Percentiles rank a stretch among this genome's conserved stretches.
These are phyloP conservation scores for Gambelia wislizenii DNA, from an alignment of 2,797 vertebrate species.

Conservation along the genomic window DNA sequence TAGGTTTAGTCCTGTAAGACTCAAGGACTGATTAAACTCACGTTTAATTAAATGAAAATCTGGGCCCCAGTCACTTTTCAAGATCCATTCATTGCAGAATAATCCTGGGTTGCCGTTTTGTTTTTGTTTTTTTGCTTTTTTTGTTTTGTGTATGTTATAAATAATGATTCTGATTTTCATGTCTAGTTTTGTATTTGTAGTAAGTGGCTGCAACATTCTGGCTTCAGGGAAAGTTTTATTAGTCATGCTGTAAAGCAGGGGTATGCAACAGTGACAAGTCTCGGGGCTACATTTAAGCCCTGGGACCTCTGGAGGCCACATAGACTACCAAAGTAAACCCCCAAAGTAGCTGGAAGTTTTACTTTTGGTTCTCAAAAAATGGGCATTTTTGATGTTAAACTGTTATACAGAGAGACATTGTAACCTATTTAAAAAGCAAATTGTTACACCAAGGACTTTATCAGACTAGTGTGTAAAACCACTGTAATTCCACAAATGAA, in stretches of 20 bases:
- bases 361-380: too few relatives aligned
- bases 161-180: neutral
- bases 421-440: too few relatives aligned
- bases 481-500: too few relatives aligned
- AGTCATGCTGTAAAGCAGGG: neutral
- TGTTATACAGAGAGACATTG: too few relatives aligned
- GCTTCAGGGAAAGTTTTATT: neutral
- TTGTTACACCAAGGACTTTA: too few relatives aligned
- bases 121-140: too few relatives aligned
- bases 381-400: too few relatives aligned
- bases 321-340: too few relatives aligned
- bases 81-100: neutral
- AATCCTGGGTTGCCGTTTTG: neutral
- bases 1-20: neutral
- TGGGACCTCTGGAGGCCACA: neutral
- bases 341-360: too few relatives aligned
- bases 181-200: neutral
- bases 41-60: slow-evolving; percentile 2
- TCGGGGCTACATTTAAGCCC: neutral
- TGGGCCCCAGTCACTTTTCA: neutral
- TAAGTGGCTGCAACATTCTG: neutral
- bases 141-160: neutral
- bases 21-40: neutral
- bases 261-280: neutral
- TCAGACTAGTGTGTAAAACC: too few relatives aligned